Evolutionary conservation across 2,888 invertebrate genomes (phyloP), one percentile per base, ranked within the genome.

Genomic region (Pycnomerus fuliginosus): DNA sequence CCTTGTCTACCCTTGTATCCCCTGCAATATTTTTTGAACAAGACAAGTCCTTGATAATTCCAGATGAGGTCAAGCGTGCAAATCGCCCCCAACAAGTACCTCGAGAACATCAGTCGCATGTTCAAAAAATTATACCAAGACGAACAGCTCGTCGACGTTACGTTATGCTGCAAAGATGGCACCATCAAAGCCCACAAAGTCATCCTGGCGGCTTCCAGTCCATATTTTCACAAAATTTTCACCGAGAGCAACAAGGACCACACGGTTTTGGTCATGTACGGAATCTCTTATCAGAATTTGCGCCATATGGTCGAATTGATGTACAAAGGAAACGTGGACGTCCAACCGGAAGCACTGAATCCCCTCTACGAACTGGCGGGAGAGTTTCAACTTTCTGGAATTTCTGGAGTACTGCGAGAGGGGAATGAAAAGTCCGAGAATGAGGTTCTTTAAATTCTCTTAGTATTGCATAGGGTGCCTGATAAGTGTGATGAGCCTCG

Each of bases 151-250:
- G 82, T 83, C 20, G 85, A 85, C 66, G 83, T 84, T 53, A 84
- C 84, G 53, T 75, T 85, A 60, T 81, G 82, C 61, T 85, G 85
- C 71, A 80, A 80, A 62, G 84, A 83, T 69, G 85, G 85, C 23
- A 79, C 81, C 65, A 74, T 85, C 58, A 80, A 80, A 64, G 84
- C 84, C 27, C 84, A 84, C 69, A 82, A 84, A 67, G 76, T 87
- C 55, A 83, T 87, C 53, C 75, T 87, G 50, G 85, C 86, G 29
- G 84, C 85, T 36, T 85, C 84, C 73, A 85, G 85, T 62, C 83
- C 85, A 35, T 87, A 86, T 68, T 87, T 87, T 71, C 84, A 85
- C 66, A 80, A 82, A 56, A 81, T 87, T 57, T 84, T 86, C 74
- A 79, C 80, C 66, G 84, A 85, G 69, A 85, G 70, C 82, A 83